Evolutionary conservation across 1,140 invertebrate genomes (phyloP).

Genomic region (Plutomurus gul): DNA sequence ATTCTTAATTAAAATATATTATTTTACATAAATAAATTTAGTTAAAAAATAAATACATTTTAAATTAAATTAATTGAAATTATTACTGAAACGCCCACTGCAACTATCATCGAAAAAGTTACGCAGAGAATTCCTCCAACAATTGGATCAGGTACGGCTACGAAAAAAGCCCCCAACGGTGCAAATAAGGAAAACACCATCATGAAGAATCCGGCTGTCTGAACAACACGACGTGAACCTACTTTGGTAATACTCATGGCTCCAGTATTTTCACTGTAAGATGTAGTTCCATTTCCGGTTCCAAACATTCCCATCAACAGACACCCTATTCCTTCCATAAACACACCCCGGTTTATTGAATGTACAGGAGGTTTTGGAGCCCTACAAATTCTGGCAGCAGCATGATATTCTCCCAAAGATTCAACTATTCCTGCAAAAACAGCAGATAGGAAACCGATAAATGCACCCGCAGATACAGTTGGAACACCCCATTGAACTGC

Average conservation of each 20-base stretch:
- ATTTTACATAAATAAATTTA: no score
- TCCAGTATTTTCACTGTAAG: constrained; percentile 62
- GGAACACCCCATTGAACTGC: constrained; percentile 82
- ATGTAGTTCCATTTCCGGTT: constrained; percentile 55
- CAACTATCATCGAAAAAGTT: constrained; percentile 58
- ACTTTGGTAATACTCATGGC: constrained; percentile 64
- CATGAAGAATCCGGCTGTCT: constrained; percentile 58
- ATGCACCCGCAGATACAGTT: constrained; percentile 72
- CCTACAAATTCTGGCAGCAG: constrained; percentile 74
- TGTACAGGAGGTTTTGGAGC: constrained; percentile 50
- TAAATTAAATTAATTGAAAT: no score
- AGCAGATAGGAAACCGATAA: constrained; percentile 80
- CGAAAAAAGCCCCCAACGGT: constrained; percentile 60
- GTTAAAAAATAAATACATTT: no score
- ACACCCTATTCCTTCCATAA: constrained; percentile 62
- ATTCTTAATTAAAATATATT: no score
- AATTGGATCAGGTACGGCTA: constrained; percentile 62
- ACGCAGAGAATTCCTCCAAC: constrained; percentile 61
- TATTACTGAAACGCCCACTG: constrained; percentile 54
- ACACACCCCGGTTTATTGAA: constrained; percentile 62
- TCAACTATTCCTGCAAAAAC: constrained; percentile 82
- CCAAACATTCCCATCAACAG: constrained; percentile 59
- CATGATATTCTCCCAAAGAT: constrained; percentile 85
- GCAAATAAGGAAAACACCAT: constrained; percentile 59
- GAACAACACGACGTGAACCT: constrained; percentile 61